phyloP scores from a whole-genome alignment of 2,797 vertebrate species.

The Diceros bicornis region DNA sequence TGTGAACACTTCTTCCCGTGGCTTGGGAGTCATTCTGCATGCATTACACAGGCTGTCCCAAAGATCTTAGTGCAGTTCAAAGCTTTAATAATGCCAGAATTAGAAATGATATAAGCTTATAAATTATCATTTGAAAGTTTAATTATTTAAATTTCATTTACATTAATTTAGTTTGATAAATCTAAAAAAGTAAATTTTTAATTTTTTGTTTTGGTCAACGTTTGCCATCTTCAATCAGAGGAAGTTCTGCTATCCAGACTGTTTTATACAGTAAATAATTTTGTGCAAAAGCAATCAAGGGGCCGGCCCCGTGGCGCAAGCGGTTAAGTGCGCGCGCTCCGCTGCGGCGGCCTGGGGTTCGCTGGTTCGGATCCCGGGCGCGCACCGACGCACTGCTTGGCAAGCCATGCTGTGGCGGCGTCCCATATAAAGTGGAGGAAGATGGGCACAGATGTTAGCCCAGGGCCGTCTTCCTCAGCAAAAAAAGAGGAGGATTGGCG shows the following conservation, averaged over 20 bases:
- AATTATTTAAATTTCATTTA: slow-evolving; percentile 51
- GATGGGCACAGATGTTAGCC: too few relatives aligned
- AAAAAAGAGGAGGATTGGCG: too few relatives aligned
- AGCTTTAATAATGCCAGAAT: not conserved
- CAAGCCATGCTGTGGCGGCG: too few relatives aligned
- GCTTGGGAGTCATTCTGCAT: not conserved
- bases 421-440: too few relatives aligned
- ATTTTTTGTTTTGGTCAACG: not conserved
- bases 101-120: not conserved
- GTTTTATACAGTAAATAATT: not conserved
- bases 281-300: slow-evolving; percentile 16
- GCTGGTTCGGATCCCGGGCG: too few relatives aligned
- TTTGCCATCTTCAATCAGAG: not conserved
- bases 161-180: not conserved
- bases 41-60: not conserved
- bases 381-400: too few relatives aligned
- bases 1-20: not conserved
- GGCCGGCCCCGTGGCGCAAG: too few relatives aligned
- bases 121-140: not conserved
- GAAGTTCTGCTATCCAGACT: not conserved
- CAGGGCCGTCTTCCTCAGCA: too few relatives aligned
- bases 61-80: not conserved
- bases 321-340: too few relatives aligned
- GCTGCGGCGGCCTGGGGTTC: too few relatives aligned
- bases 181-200: not conserved